A percentile compares a stretch with the other conserved stretches of the same genome.
These are phyloP conservation scores for Spisula solida DNA, from an alignment of 2,888 invertebrate species.

Conservation along the genomic window DNA sequence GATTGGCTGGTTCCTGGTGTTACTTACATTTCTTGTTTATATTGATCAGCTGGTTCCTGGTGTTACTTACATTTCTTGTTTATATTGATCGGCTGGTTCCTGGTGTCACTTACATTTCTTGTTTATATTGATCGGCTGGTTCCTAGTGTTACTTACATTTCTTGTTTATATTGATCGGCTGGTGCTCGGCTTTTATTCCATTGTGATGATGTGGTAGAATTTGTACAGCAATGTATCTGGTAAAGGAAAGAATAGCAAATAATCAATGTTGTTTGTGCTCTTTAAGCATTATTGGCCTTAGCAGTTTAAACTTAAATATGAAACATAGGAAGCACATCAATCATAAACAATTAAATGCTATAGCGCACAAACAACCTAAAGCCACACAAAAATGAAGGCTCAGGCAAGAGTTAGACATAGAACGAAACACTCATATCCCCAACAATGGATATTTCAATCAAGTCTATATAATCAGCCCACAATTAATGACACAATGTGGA, in stretches of 20 bases:
- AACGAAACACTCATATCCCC: too few relatives aligned
- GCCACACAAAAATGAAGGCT: too few relatives aligned
- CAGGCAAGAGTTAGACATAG: too few relatives aligned
- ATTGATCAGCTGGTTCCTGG: conserved; percentile 86
- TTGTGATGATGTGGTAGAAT: conserved; percentile 92
- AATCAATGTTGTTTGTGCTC: too few relatives aligned
- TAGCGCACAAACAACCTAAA: too few relatives aligned
- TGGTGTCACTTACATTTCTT: conserved; percentile 90
- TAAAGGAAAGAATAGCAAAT: neutral
- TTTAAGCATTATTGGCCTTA: too few relatives aligned
- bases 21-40: conserved; percentile 81
- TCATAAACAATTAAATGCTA: too few relatives aligned
- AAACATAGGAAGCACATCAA: too few relatives aligned
- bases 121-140: neutral
- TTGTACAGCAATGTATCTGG: conserved; percentile 92
- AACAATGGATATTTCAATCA: too few relatives aligned
- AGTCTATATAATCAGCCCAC: too few relatives aligned
- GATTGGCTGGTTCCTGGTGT: conserved; percentile 9
- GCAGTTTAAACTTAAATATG: too few relatives aligned
- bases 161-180: conserved; percentile 79
- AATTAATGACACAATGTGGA: too few relatives aligned
- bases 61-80: conserved; percentile 90
- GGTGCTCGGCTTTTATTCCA: conserved; percentile 90
- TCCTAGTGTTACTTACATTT: conserved; percentile 76
- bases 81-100: conserved; percentile 79